A percentile compares a stretch with the other conserved stretches of the same genome.
Conservation (phyloP, 2,113 vertebrate species). For the Tetrax tetrax region DNA sequence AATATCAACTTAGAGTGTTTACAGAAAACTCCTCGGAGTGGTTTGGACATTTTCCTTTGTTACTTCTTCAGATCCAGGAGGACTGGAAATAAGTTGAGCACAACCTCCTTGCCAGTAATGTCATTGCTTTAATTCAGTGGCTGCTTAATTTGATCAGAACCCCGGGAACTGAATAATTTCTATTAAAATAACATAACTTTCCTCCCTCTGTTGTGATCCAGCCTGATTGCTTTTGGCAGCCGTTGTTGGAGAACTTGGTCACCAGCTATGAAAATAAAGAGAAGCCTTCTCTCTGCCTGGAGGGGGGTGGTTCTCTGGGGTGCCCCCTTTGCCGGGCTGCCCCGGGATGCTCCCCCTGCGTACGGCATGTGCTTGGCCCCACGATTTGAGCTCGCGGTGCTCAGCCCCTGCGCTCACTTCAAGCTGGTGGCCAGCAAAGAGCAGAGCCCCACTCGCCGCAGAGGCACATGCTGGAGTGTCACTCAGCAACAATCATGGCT, state of each 20-base stretch:
- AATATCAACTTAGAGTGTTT: constrained; percentile 10
- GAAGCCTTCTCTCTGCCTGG: neutral
- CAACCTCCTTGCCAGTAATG: constrained; percentile 40
- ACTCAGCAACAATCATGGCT: constrained; percentile 16
- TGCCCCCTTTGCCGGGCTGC: neutral
- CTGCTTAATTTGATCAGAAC: constrained; percentile 67
- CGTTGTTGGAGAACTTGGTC: neutral
- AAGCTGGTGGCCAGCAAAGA: fast-evolving
- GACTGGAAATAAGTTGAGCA: constrained; percentile 32
- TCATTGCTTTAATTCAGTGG: constrained; percentile 64
- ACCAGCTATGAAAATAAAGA: neutral
- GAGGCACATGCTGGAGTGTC: neutral
- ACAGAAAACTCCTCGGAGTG: neutral
- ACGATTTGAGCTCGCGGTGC: fast-evolving
- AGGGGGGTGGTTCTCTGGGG: neutral
- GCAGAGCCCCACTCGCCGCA: neutral
- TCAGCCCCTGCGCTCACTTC: fast-evolving
- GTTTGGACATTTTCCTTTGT: neutral
- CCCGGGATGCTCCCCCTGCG: neutral
- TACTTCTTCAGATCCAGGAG: neutral
- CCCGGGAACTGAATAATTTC: constrained; percentile 33
- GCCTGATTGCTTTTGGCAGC: constrained; percentile 48
- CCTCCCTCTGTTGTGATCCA: constrained; percentile 15
- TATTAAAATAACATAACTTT: constrained; percentile 55
- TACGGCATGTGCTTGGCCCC: fast-evolving